Base-by-base conservation (phyloP, 2,888 invertebrate genomes). In the Cataglyphis albicans region DNA sequence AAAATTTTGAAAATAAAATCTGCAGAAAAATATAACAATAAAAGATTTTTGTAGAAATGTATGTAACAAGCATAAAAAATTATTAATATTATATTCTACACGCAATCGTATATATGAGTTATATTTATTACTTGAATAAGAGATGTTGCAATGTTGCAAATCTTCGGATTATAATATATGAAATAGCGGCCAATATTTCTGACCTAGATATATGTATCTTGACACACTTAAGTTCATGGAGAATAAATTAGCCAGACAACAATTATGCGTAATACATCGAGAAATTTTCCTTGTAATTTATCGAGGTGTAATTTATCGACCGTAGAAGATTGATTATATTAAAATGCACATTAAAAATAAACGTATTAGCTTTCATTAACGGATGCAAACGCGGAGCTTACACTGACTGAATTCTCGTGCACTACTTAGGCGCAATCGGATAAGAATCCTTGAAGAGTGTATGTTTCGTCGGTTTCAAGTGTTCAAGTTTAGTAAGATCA, bases 391-490 rank as follows among this genome's bases (percentile, higher is more conserved):
- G 59, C 6, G n/a, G 32, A 78, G 67, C 57, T 68, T 68, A 44
- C 44, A 44, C 57, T 44, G 59, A 68, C 59, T 68, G 70, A 70
- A 61, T 70, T 80, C 78, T 59, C 59, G 35, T 59, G 68, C 70
- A 48, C 78, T 18, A 70, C 78, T 80, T 78, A 70, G 57, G 61
- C 68, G 10, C 48, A 32, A 59, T 44, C 57, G 59, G 32, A 52
- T 68, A 61, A 25, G 32, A 61, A 18, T 80, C 59, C 70, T 76
- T 55, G 65, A 55, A 65, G 18, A 65, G 25, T 59, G 32, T 68
- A 68, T 48, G 25, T 32, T 68, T 59, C 12, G 35, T 29, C 57
- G 6, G 2, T 38, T 64, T 29, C 29, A 4, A 6, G n/a, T 38
- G 29, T 32, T 67, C 38, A 10, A 21, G 6, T 64, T 35, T 35